phyloP scores from a whole-genome alignment of 1,140 invertebrate species.

The Arctopsyche grandis region DNA sequence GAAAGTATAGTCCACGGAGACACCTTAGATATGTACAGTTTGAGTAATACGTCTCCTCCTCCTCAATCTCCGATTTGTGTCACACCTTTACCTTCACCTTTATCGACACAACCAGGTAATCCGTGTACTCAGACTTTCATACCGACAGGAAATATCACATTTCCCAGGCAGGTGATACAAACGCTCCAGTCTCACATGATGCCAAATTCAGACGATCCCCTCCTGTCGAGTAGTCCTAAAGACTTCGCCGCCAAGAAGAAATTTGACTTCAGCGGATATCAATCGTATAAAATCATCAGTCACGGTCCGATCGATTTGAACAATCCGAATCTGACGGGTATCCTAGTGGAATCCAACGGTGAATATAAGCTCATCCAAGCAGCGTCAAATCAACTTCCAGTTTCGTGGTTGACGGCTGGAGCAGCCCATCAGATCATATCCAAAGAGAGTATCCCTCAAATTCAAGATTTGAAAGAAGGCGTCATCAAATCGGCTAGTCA shows the following conservation, averaged over 20 bases:
- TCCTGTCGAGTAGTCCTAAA: slow-evolving; percentile 82
- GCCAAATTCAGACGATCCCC: slow-evolving; percentile 85
- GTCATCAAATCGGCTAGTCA: slow-evolving; percentile 39
- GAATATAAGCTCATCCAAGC: slow-evolving; percentile 74
- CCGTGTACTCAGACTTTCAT: slow-evolving; percentile 51
- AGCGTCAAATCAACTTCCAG: slow-evolving; percentile 57
- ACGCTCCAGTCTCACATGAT: slow-evolving; percentile 78
- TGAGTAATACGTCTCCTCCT: slow-evolving; percentile 72
- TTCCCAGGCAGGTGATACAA: slow-evolving; percentile 56
- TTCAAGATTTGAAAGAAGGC: slow-evolving; percentile 43
- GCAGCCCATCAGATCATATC: slow-evolving; percentile 51
- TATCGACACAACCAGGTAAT: slow-evolving; percentile 65
- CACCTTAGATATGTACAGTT: slow-evolving; percentile 70
- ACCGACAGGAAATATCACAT: slow-evolving; percentile 61
- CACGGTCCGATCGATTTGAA: slow-evolving; percentile 71
- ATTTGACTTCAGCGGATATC: slow-evolving; percentile 69
- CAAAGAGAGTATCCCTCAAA: slow-evolving; percentile 44
- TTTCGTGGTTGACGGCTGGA: slow-evolving; percentile 48
- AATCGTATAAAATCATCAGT: slow-evolving; percentile 71
- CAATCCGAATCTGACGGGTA: slow-evolving; percentile 69
- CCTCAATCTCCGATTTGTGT: slow-evolving; percentile 70
- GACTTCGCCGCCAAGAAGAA: slow-evolving; percentile 76
- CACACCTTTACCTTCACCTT: slow-evolving; percentile 70
- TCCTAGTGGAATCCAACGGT: slow-evolving; percentile 72
- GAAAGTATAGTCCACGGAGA: slow-evolving; percentile 70